Percentiles rank a stretch among this genome's conserved stretches.
phyloP scores from a whole-genome alignment of 1,140 invertebrate genomes.

The Zelostemma sp. region DNA sequence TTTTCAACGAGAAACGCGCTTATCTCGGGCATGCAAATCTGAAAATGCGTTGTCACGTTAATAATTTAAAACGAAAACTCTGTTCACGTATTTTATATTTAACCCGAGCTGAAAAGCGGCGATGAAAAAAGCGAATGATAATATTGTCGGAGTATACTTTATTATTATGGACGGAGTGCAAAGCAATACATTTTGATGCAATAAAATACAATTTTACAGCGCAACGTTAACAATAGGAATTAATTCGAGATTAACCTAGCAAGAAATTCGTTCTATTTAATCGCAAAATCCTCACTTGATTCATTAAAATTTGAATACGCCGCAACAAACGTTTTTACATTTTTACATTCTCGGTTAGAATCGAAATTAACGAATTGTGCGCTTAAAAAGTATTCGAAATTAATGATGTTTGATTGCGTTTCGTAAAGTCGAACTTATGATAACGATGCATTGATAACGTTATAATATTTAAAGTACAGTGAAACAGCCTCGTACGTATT shows the following conservation, averaged over 20 bases:
- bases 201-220: conserved; percentile 57
- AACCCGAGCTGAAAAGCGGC: conserved; percentile 3
- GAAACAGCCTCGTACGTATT: too few relatives aligned
- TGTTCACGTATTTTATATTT: neutral
- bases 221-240: conserved; percentile 48
- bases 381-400: too few relatives aligned
- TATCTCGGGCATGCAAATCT: too few relatives aligned
- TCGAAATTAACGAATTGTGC: too few relatives aligned
- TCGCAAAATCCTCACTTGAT: neutral
- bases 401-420: too few relatives aligned
- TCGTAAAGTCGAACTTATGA: neutral
- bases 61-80: neutral
- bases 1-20: too few relatives aligned
- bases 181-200: conserved; percentile 51
- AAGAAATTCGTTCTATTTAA: too few relatives aligned
- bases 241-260: conserved; percentile 19
- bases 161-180: conserved; percentile 56
- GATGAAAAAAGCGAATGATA: conserved; percentile 6
- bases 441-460: too few relatives aligned
- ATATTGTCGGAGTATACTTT: conserved; percentile 39
- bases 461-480: too few relatives aligned
- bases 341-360: too few relatives aligned
- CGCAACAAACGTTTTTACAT: neutral
- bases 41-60: too few relatives aligned
- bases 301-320: neutral